Evolutionary conservation across 2,113 vertebrate genomes (phyloP), one percentile per base, ranked within the genome.

Genomic region (Pachycephala philippinensis): DNA sequence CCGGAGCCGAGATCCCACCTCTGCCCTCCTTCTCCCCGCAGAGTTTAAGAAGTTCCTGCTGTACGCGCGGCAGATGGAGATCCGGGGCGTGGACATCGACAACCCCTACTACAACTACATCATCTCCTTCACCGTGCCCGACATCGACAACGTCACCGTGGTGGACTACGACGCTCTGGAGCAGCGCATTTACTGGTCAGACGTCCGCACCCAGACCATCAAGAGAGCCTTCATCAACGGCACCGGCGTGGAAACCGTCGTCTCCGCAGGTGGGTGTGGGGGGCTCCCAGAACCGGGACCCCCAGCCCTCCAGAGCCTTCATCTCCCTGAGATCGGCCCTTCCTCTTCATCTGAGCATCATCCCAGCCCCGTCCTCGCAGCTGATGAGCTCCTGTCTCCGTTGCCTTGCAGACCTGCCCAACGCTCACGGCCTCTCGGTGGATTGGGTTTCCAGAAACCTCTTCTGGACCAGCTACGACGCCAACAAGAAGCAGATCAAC

Each of bases 21-120:
- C 35, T 21, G 31, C 24, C 49, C 56, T 35, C 37, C 37, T 57
- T 7, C 1, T 40, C 22, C 53, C 57, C 63, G 1, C 97, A 99
- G 99, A 99, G 94, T 99, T 98, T 39, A 99, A 99, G 94, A 99
- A 99, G 98, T 99, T 99, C 98, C 98, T 99, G 98, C 98, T 99
- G 63, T 99, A 99, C 5, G 99, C 99, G 1, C 99, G 99, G 42
- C 99, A 99, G 98, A 99, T 99, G 96, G 99, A 99, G 98, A 99
- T 99, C 96, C 97, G 99, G 17, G 99, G 99, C 0, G 99, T 99
- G 97, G 99, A 99, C 97, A 98, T 99, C 0, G 99, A 99, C 31
- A 99, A 99, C 95, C 99, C 99, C 3, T 99, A 99, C 97, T 99
- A 99, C 98, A 99, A 99, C 97, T 99, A 99, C 97, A 99, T 99